These are phyloP conservation scores for Yponomeuta sedellus DNA, from an alignment of 2,888 invertebrate species.

Conservation along the genomic window DNA sequence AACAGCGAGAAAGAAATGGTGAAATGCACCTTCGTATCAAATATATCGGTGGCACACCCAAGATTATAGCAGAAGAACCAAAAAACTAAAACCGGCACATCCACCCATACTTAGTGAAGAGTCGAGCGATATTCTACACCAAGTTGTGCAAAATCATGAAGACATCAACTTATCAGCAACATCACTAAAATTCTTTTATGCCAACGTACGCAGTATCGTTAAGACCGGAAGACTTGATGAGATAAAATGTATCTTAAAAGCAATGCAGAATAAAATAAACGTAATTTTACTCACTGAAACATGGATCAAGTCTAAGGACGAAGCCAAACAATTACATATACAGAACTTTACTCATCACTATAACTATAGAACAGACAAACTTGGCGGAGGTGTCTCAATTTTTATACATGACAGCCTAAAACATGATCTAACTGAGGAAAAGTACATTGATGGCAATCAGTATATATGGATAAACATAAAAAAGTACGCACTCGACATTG, in stretches of 20 bases:
- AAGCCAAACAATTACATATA: conserved; percentile 6
- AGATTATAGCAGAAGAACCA: conserved; percentile 14
- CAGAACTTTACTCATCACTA: neutral
- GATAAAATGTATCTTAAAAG: conserved; percentile 14
- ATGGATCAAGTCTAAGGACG: conserved; percentile 10
- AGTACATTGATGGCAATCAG: neutral
- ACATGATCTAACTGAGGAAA: neutral
- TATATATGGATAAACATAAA: conserved; percentile 2
- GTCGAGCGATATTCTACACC: neutral
- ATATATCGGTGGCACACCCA: conserved; percentile 9
- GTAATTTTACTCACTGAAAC: conserved; percentile 11
- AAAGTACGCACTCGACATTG: neutral
- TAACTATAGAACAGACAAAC: neutral
- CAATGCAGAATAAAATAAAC: conserved; percentile 5
- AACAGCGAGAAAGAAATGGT: conserved; percentile 10
- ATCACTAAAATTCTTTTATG: conserved; percentile 11
- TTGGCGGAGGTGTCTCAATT: conserved; percentile 2
- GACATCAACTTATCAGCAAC: neutral
- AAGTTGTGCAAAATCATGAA: neutral
- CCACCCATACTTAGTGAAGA: neutral
- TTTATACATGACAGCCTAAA: conserved; percentile 1
- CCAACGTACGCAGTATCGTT: conserved; percentile 16
- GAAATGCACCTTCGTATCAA: conserved; percentile 16
- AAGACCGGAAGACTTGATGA: conserved; percentile 16
- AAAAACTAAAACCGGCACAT: conserved; percentile 14